Evolutionary conservation across 2,797 vertebrate genomes (phyloP).

Genomic region (Picus viridis): DNA sequence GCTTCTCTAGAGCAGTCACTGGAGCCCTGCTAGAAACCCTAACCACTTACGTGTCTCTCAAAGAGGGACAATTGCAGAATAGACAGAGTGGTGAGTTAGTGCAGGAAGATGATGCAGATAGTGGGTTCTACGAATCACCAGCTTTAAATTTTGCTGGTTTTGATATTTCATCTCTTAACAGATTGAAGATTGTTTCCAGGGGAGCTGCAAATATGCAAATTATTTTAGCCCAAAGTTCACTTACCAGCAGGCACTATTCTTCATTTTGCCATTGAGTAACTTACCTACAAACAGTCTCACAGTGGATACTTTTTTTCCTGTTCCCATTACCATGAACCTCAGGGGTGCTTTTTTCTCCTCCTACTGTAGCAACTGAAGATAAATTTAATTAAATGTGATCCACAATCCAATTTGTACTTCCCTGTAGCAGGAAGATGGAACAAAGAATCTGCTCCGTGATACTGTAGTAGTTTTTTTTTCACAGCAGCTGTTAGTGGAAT

Average conservation of each 20-base stretch:
- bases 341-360: background rate
- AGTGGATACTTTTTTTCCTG: background rate
- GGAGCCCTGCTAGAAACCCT: background rate
- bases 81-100: background rate
- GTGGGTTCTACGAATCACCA: background rate
- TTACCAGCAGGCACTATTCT: background rate
- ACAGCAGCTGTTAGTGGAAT: background rate
- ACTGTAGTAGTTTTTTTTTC: constrained; percentile 37
- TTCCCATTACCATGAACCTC: background rate
- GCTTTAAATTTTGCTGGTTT: background rate
- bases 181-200: background rate
- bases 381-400: constrained; percentile 43
- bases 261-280: background rate
- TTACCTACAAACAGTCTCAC: background rate
- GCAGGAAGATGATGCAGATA: background rate
- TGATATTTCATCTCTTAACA: background rate
- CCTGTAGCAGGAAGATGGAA: background rate
- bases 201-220: background rate
- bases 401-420: constrained; percentile 43
- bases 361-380: constrained; percentile 3
- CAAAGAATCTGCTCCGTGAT: constrained; percentile 4
- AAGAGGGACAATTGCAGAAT: background rate
- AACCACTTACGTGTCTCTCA: background rate
- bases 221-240: background rate
- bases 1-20: background rate